Percentiles rank a stretch among this genome's conserved stretches.
Conservation (phyloP, 2,113 vertebrate genomes). For the Pedetes capensis region DNA sequence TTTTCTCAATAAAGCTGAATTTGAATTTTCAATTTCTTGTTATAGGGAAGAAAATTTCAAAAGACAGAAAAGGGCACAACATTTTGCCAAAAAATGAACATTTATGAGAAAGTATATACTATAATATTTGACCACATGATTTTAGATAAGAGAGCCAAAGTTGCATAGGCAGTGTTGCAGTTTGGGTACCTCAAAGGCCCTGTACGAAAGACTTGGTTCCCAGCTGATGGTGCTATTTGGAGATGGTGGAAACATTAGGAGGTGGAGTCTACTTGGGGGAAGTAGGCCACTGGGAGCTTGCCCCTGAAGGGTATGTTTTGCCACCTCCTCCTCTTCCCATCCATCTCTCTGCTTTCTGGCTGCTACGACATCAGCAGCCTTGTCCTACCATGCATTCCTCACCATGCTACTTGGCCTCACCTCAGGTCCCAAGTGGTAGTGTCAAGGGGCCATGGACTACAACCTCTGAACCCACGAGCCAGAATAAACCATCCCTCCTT, state of each 20-base stretch:
- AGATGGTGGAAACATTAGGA: background rate
- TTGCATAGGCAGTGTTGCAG: background rate
- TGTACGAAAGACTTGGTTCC: background rate
- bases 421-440: background rate
- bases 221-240: background rate
- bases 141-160: background rate
- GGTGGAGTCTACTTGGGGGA: background rate
- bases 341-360: background rate
- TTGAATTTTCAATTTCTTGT: background rate
- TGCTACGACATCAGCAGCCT: background rate
- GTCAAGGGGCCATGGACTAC: background rate
- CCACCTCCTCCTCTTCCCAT: too few relatives aligned
- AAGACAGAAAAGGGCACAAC: background rate
- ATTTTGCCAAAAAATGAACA: background rate
- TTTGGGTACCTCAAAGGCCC: background rate
- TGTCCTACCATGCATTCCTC: background rate
- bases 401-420: background rate
- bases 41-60: background rate
- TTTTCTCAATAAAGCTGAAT: background rate
- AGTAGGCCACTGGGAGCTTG: background rate
- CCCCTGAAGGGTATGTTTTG: background rate
- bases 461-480: background rate
- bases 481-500: background rate
- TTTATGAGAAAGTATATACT: background rate
- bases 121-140: background rate